phyloP scores from a whole-genome alignment of 1,140 invertebrate species.

The Anadara kagoshimensis region DNA sequence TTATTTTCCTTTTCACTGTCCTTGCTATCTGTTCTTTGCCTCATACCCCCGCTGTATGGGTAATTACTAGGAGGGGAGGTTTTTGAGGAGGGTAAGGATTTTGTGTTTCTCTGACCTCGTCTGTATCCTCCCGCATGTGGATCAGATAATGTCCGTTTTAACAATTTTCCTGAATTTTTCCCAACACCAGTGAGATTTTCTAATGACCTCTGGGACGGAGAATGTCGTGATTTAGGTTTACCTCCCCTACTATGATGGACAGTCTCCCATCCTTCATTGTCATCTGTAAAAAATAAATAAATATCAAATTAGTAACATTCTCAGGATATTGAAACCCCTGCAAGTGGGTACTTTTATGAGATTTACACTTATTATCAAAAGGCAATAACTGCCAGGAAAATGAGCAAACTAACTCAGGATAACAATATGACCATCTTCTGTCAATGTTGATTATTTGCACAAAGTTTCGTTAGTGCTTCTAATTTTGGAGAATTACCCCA shows the following conservation, averaged over 20 bases:
- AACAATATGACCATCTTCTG: no score
- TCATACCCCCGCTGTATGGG: neutral
- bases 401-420: no score
- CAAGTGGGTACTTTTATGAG: no score
- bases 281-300: conserved; percentile 28
- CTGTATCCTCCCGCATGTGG: conserved; percentile 28
- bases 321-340: no score
- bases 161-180: neutral
- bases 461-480: no score
- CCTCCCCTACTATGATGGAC: conserved; percentile 75
- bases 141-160: conserved; percentile 42
- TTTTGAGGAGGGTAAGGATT: conserved; percentile 23
- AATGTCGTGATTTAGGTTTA: conserved; percentile 62
- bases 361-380: no score
- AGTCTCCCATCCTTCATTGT: conserved; percentile 81
- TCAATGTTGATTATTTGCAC: no score
- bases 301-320: no score
- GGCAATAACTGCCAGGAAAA: no score
- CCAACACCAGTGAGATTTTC: conserved; percentile 55
- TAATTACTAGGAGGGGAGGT: neutral
- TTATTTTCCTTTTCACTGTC: conserved; percentile 69
- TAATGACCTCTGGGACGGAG: conserved; percentile 67
- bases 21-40: conserved; percentile 48
- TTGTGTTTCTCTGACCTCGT: conserved; percentile 9
- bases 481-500: no score